Evolutionary conservation across 1,140 invertebrate species (phyloP), one percentile per base, ranked within the genome.

Genomic region (Ceratina australensis): DNA sequence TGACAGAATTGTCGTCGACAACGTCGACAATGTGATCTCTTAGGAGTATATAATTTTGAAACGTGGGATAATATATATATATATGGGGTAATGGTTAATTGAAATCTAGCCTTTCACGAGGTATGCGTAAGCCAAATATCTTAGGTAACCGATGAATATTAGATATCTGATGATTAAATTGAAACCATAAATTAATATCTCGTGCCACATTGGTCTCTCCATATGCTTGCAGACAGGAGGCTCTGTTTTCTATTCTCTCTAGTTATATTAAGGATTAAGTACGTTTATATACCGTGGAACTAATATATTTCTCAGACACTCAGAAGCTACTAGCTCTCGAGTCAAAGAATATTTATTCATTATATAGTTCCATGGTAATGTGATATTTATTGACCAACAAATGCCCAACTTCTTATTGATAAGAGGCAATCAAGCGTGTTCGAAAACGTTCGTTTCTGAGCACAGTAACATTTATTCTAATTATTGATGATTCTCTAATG

Each of bases 211-310:
- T 79, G 86, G 89, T 86, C 79, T 89, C 86, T 92, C 88, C 90
- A 89, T 83, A 89, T 92, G 91, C 71, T 91, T 91, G 90, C 89
- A 89, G 89, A 88, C 87, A 84, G 85, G 67, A 88, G 86, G 88
- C 88, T 88, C 87, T 91, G 88, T 89, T 64, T 79, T 81, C 56
- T 82, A 72, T 85, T 86, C 82, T 81, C 69, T 86, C 79, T 86
- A 79, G 60, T 78, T 79, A 63, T 71, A 18, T 78, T 86, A 83
- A 83, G 67, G 24, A 75, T 61, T 57, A 79, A 28, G 57, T 78
- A 59, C 33, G 33, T 42, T 63, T 16, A 49, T 52, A 67, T 84
- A 80, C 77, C 80, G 84, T 87, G 85, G 84, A 87, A 87, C 80
- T 80, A 72, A 67, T 57, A 24, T 33, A 26, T n/a, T 61, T 61